A percentile compares a stretch with the other conserved stretches of the same genome.
These are phyloP conservation scores for Macrosoma leucophasiata DNA, from an alignment of 2,888 invertebrate species.

Conservation along the genomic window DNA sequence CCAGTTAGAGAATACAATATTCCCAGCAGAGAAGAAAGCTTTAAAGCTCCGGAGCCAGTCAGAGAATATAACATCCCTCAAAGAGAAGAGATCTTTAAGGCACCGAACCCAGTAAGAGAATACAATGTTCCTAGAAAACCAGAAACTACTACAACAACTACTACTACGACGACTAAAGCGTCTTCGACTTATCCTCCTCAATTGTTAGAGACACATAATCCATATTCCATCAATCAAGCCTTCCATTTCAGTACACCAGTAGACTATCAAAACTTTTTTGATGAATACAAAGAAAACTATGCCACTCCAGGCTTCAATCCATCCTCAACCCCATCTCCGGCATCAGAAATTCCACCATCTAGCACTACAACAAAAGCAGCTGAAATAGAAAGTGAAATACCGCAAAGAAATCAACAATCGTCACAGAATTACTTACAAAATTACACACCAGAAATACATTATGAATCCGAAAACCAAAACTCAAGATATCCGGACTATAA, in stretches of 20 bases:
- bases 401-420: conserved; percentile 34
- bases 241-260: conserved; percentile 67
- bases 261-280: conserved; percentile 59
- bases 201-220: conserved; percentile 64
- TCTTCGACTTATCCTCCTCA: conserved; percentile 57
- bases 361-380: conserved; percentile 33
- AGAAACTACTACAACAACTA: conserved; percentile 38
- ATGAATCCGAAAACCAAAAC: conserved; percentile 47
- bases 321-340: conserved; percentile 30
- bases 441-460: conserved; percentile 61
- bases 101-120: conserved; percentile 13
- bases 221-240: conserved; percentile 68
- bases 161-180: conserved; percentile 45
- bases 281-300: conserved; percentile 53
- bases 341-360: conserved; percentile 29
- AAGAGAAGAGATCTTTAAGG: conserved; percentile 17
- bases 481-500: conserved; percentile 46
- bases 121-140: conserved; percentile 42
- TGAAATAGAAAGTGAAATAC: conserved; percentile 34
- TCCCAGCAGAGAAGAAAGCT: no score
- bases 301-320: conserved; percentile 35
- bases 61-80: conserved; percentile 11
- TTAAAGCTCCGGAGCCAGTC: conserved; percentile 3
- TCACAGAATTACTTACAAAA: conserved; percentile 51
- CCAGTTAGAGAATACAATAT: conserved; percentile 27